Evolutionary conservation across 2,888 invertebrate species (phyloP), one percentile per base, ranked within the genome.

Genomic region (Sinodicranocentrus sp.): DNA sequence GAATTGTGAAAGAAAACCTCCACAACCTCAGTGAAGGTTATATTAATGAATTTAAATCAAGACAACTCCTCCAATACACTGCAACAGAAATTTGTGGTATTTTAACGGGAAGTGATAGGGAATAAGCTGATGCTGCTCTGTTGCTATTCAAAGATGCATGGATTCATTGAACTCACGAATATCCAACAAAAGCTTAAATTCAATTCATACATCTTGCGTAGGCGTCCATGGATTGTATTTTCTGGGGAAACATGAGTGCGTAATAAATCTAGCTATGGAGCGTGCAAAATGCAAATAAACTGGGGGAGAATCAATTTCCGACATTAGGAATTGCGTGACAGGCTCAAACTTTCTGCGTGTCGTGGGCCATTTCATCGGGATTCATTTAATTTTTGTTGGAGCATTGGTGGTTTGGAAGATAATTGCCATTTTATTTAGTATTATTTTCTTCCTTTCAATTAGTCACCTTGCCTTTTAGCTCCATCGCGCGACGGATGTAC

Each of bases 91-190:
- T n/a, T n/a, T 39, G 39, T 13, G 13, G 6, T 39, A 13, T 13
- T 39, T 39, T 39, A 39, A 39, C 39, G 13, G 39, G 39, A 39
- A 39, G 39, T 13, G n/a, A n/a, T n/a, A n/a, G n/a, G n/a, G n/a
- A n/a, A n/a, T n/a, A n/a, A n/a, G n/a, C n/a, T n/a, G n/a, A n/a
- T 63, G 28, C 63, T 33, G 1, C 33, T n/a, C 10, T 17, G 1
- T 26, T 28, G 39, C 6, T 8, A 39, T 39, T 39, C 13, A 8
- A 39, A 28, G 33, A 17, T 26, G 33, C 33, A 63, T 63, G 28
- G 17, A 28, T 63, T 28, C 63, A 63, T 28, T 63, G 63, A 63
- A 63, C 63, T 17, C 33, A 17, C 25, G 25, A 26, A n/a, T 25
- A 1, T 25, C 26, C 61, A 13, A 13, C 39, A 39, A 39, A 13